Evolutionary conservation across 2,113 vertebrate genomes (phyloP).

Genomic region (Xenopus tropicalis): DNA sequence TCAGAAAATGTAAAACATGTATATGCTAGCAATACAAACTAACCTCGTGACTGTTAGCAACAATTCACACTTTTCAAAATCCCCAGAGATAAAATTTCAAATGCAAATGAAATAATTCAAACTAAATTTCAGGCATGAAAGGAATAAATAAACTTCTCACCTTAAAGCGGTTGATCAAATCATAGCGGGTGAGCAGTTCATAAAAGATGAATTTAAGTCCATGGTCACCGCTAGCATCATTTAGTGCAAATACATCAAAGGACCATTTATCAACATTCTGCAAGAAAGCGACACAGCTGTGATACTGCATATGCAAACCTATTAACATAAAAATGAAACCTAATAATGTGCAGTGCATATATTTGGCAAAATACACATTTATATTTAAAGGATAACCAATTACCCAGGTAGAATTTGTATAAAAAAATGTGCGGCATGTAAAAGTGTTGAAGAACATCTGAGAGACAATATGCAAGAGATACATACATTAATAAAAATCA

Average conservation of each 20-base stretch:
- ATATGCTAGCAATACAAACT: conserved; percentile 1
- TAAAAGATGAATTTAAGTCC: conserved; percentile 98
- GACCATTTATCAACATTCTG: conserved; percentile 96
- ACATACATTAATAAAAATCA: too few relatives aligned
- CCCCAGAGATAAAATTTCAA: conserved; percentile 1
- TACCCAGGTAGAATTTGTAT: too few relatives aligned
- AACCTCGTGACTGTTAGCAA: not conserved
- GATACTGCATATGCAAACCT: not conserved
- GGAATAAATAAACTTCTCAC: conserved; percentile 58
- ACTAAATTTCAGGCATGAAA: conserved; percentile 2
- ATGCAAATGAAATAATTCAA: conserved; percentile 4
- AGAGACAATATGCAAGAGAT: too few relatives aligned
- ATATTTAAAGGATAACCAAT: too few relatives aligned
- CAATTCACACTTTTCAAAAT: conserved; percentile 2
- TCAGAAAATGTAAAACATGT: not conserved
- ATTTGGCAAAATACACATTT: not conserved
- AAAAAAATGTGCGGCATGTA: too few relatives aligned
- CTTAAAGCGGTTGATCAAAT: conserved; percentile 96
- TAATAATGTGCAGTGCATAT: conserved; percentile 7
- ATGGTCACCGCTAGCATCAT: conserved; percentile 91
- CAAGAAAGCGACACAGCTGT: conserved; percentile 32
- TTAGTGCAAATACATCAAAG: conserved; percentile 93
- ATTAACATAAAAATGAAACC: not conserved
- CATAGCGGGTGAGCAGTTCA: conserved; percentile 93
- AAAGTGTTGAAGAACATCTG: too few relatives aligned